These are phyloP conservation scores for Gortyna flavago DNA, from an alignment of 2,888 invertebrate species.

Conservation along the genomic window DNA sequence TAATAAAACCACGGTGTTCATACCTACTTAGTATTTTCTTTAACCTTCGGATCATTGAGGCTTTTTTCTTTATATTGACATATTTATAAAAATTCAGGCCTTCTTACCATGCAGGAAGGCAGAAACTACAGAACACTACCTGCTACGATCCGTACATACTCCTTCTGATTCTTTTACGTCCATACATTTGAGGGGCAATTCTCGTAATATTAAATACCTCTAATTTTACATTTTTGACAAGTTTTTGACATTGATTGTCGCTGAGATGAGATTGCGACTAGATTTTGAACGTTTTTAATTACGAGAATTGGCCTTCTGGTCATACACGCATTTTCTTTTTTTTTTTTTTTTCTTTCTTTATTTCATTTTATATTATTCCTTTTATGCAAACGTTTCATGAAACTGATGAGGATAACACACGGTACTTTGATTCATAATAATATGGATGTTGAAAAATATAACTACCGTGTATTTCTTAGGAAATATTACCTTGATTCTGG, in stretches of 20 bases:
- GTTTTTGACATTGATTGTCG: too few species aligned
- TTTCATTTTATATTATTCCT: not conserved
- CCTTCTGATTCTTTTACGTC: not conserved
- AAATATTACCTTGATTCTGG: not conserved
- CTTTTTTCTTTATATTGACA: not conserved
- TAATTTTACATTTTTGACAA: too few species aligned
- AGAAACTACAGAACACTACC: not conserved
- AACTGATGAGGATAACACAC: not conserved
- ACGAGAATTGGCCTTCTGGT: not conserved
- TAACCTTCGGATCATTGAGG: not conserved
- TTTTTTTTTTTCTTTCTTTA: not conserved
- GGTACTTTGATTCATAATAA: slow-evolving; percentile 5
- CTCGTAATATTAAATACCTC: too few species aligned
- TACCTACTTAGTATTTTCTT: not conserved
- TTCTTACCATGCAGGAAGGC: not conserved
- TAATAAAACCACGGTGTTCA: not conserved
- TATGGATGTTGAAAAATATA: not conserved
- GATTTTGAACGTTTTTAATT: not conserved
- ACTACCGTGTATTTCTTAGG: slow-evolving; percentile 6
- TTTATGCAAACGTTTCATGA: not conserved
- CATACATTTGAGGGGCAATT: too few species aligned
- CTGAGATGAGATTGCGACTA: too few species aligned
- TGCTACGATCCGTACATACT: not conserved
- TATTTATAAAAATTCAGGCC: not conserved
- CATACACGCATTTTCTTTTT: not conserved